Base-by-base conservation (phyloP, 2,888 invertebrate species). In the Drosophila formosana region DNA sequence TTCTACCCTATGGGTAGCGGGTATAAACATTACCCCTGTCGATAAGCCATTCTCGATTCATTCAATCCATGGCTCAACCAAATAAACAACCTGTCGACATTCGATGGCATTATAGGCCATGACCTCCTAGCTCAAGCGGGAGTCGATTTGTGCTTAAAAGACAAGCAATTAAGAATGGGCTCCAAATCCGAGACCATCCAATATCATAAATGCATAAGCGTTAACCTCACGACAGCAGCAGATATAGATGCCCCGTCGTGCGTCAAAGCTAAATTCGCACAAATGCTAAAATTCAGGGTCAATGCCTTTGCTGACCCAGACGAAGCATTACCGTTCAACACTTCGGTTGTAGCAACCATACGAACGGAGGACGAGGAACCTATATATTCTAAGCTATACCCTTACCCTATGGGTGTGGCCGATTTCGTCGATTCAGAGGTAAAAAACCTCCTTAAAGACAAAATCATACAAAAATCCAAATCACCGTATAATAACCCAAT, bases 261-360 rank as follows among this genome's bases (percentile, higher is more conserved):
- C 18, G 18, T 57, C 0, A 57, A n/a, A 46, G 13, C 5, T 0
- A 3, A 18, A 3, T 52, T 45, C 46, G 11, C 23, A 7, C 9
- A 60, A 6, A 56, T 46, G 46, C 25, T 56, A 5, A 34, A 37
- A 0, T 3, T 0, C 4, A 32, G 8, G 30, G 13, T 11, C 9
- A 56, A 56, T 0, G 45, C 46, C 25, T 56, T 34, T 7, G 46
- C 46, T 0, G 56, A 56, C 13, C 32, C 26, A 8, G 26, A 58
- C 23, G 41, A 58, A 9, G 4, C 47, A 1, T n/a, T 58, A 4
- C 52, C 37, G 4, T 47, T n/a, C 11, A 28, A 47, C 4, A 46
- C 39, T 1, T 34, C 37, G 37, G 26, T 39, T n/a, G 9, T 45
- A 0, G 52, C 52, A 3, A 58, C 46, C 8, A 65, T 66, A 2